Percentiles rank a stretch among this genome's conserved stretches.
Evolutionary conservation across 53 echinoderm and acorn worm species (phyloP).

Genomic region (Arbacia lixula): DNA sequence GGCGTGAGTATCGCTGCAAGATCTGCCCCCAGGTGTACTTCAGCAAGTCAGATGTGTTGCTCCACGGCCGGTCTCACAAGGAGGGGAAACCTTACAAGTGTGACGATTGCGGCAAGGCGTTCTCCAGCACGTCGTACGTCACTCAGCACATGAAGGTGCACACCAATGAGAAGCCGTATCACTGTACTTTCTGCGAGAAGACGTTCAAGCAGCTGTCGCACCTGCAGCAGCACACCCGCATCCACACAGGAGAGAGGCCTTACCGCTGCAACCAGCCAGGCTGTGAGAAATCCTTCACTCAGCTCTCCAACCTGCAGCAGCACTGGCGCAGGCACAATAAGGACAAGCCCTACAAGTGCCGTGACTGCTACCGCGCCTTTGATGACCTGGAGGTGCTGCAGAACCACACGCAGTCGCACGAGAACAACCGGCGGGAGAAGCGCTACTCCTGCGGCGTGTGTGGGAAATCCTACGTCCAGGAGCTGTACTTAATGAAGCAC

Average conservation of each 20-base stretch:
- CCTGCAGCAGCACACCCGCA: conserved; percentile 97
- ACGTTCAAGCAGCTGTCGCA: conserved; percentile 96
- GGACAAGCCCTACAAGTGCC: conserved; percentile 98
- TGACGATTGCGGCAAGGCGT: conserved; percentile 86
- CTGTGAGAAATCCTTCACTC: conserved; percentile 97
- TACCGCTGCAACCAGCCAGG: conserved; percentile 84
- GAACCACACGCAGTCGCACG: conserved; percentile 88
- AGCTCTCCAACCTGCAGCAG: conserved; percentile 94
- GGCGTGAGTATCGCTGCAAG: conserved; percentile 92
- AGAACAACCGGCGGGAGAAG: conserved; percentile 89
- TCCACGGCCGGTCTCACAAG: conserved; percentile 88
- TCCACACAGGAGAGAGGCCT: conserved; percentile 93
- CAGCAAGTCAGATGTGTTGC: conserved; percentile 87
- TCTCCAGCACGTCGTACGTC: conserved; percentile 92
- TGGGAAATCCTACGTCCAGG: conserved; percentile 90
- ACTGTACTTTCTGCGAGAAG: conserved; percentile 90
- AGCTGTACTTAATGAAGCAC: conserved; percentile 95
- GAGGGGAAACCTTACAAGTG: conserved; percentile 97
- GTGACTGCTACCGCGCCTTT: conserved; percentile 94
- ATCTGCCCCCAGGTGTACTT: conserved; percentile 89
- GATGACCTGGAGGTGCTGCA: conserved; percentile 93
- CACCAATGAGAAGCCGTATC: conserved; percentile 94
- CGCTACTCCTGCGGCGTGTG: conserved; percentile 89
- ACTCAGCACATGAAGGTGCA: conserved; percentile 95
- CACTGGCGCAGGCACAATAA: conserved; percentile 97